Evolutionary conservation across 2,888 invertebrate genomes (phyloP), one percentile per base, ranked within the genome.

Genomic region (Spodoptera exigua): DNA sequence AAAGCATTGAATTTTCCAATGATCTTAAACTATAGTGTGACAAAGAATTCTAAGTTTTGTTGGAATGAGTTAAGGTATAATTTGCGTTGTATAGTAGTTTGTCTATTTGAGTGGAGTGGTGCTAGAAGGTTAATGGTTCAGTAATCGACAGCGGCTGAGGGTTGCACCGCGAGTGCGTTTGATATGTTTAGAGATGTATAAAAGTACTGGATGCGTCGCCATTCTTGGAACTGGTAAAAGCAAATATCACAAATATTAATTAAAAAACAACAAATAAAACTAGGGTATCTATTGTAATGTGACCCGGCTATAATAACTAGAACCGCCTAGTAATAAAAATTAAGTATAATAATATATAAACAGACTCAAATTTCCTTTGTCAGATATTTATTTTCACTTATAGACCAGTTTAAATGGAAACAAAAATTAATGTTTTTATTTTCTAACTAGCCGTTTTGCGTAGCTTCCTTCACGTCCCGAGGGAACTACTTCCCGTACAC

Each of bases 41-140:
- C 45, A 64, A 44, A 55, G 45, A 17, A 71, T 36, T 36, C 32
- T 61, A 21, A 12, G 43, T 51, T 65, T 51, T 73, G 55, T 56
- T 10, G 1, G 2, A n/a, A 17, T 4, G 5, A 17, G 5, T 51
- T 76, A 82, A 65, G 72, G 75, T 72, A 51, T 39, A 76, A 52
- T 76, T 71, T 75, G 13, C 36, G 67, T 69, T 69, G 67, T 36
- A 36, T 47, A 55, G 21, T 36, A 27, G 32, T 70, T 55, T 70
- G 67, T 70, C 64, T 63, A 45, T 57, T 73, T 36, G 70, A 51
- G 37, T 73, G 37, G 48, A 54, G 61, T 76, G 56, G 59, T 55
- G 56, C 80, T 79, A 72, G 83, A 83, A 86, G 86, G 87, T 88
- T 89, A 91, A 92, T 91, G 91, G 90, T 86, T 86, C 81, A 87